A percentile compares a stretch with the other conserved stretches of the same genome.
Evolutionary conservation across 2,113 vertebrate genomes (phyloP).

Genomic region (western clawed frog (Xenopus tropicalis)): DNA sequence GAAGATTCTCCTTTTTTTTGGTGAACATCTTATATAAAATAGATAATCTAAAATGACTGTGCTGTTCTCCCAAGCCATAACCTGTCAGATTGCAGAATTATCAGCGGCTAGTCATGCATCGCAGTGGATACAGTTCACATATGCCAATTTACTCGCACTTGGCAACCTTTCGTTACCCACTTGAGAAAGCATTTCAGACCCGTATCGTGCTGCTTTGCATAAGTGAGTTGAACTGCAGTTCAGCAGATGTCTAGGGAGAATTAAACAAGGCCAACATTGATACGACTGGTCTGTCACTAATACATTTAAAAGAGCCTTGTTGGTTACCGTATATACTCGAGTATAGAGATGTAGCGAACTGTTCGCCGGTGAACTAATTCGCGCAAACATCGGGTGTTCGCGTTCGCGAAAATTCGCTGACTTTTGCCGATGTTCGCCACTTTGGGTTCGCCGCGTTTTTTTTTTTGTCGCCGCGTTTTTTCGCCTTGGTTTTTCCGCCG

Average conservation of each 20-base stretch:
- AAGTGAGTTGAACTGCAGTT: conserved; percentile 51
- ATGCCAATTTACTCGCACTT: conserved; percentile 50
- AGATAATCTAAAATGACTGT: conserved; percentile 53
- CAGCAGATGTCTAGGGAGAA: conserved; percentile 53
- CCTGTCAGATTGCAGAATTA: conserved; percentile 58
- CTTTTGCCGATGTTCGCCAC: too few relatives aligned
- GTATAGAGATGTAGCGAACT: too few relatives aligned
- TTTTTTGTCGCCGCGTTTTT: too few relatives aligned
- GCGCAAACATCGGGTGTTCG: too few relatives aligned
- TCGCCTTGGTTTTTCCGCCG: too few relatives aligned
- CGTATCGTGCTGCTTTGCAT: conserved; percentile 49
- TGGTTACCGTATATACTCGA: neutral
- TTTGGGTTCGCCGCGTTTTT: too few relatives aligned
- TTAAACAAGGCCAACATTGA: conserved; percentile 50
- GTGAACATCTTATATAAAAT: conserved; percentile 32
- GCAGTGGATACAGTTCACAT: conserved; percentile 53
- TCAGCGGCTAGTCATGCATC: conserved; percentile 57
- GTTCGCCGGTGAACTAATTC: too few relatives aligned
- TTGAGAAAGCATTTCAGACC: conserved; percentile 48
- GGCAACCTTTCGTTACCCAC: conserved; percentile 51
- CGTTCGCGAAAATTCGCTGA: too few relatives aligned
- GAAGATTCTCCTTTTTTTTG: neutral
- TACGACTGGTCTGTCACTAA: conserved; percentile 24
- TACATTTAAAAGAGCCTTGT: neutral
- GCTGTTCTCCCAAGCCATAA: conserved; percentile 51